Evolutionary conservation across 2,888 invertebrate genomes (phyloP).

Genomic region (Melinaea menophilus): DNA sequence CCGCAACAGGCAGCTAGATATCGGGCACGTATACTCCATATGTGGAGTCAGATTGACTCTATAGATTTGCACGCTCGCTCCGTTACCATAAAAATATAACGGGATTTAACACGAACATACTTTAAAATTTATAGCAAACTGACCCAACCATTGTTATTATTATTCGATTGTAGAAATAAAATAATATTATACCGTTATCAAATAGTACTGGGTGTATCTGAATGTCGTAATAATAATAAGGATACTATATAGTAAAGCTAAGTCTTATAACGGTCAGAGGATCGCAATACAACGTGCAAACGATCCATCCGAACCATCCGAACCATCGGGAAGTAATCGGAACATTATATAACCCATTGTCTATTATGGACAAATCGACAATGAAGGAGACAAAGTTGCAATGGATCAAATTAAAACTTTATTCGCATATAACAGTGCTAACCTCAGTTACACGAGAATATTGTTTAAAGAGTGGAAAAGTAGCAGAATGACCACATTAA

Average conservation of each 20-base stretch:
- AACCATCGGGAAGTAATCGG: slow-evolving; percentile 3
- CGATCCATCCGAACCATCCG: neutral
- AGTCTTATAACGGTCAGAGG: no score
- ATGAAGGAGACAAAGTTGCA: neutral
- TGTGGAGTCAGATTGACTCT: slow-evolving; percentile 4
- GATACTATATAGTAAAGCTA: no score
- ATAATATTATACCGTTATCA: no score
- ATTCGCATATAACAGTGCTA: no score
- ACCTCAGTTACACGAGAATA: no score
- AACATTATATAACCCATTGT: slow-evolving; percentile 6
- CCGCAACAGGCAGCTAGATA: no score
- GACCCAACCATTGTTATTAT: no score
- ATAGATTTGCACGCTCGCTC: slow-evolving; percentile 17
- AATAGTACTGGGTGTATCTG: no score
- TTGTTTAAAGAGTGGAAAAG: no score
- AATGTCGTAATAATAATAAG: no score
- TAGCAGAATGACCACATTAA: neutral
- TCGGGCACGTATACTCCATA: neutral
- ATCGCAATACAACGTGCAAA: neutral
- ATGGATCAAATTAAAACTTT: neutral
- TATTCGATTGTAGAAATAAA: no score
- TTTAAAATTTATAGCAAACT: neutral
- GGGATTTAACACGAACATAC: neutral
- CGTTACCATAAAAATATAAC: slow-evolving; percentile 14
- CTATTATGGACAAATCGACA: neutral